Percentiles rank a stretch among this genome's conserved stretches.
Conservation (phyloP, 2,888 invertebrate genomes). For the Cephus nigrinus region DNA sequence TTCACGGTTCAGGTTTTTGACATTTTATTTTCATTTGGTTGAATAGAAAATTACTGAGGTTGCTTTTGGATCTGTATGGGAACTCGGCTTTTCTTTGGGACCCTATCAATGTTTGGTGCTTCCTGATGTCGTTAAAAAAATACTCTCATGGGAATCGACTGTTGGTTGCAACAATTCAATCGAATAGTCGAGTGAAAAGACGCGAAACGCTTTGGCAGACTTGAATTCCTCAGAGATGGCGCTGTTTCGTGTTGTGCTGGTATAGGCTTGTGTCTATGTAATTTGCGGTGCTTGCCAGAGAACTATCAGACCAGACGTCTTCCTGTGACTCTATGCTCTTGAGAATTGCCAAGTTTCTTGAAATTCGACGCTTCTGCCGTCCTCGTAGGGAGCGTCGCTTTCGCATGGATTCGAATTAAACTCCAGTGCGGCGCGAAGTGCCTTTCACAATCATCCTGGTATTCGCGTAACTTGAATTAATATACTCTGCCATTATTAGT, state of each 20-base stretch:
- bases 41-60: not conserved
- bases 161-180: not conserved
- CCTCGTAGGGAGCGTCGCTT: not conserved
- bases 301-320: not conserved
- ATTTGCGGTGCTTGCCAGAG: not conserved
- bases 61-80: not conserved
- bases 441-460: not conserved
- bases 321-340: not conserved
- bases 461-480: not conserved
- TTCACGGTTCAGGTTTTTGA: too few relatives aligned
- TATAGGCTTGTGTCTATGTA: not conserved
- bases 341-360: not conserved
- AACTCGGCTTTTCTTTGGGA: not conserved
- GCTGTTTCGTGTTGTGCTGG: not conserved
- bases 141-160: not conserved
- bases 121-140: not conserved
- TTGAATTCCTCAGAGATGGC: not conserved
- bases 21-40: not conserved
- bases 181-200: not conserved
- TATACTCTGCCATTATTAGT: not conserved
- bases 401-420: not conserved
- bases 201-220: not conserved
- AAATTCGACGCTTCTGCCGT: not conserved
- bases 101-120: not conserved
- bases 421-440: not conserved